Evolutionary conservation across 1,140 invertebrate genomes (phyloP).

Genomic region (Bacillus rossius): DNA sequence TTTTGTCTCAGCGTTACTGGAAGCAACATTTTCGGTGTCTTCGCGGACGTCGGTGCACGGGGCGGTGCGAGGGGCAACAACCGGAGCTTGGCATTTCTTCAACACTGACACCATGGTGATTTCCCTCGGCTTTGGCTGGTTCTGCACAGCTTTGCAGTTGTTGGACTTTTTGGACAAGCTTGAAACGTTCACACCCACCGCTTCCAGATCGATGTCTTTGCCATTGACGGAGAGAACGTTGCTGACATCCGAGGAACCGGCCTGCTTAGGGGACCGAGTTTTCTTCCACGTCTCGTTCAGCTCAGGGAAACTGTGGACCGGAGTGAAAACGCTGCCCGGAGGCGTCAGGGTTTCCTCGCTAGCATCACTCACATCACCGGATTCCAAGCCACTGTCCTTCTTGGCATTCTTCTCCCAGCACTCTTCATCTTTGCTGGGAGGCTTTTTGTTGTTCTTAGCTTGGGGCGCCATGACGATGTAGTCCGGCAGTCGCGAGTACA

Average conservation of each 20-base stretch:
- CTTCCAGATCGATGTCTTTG: neutral
- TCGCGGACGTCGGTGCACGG: too few species aligned
- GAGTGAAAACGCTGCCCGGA: neutral
- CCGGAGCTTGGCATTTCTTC: slow-evolving; percentile 30
- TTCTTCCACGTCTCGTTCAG: too few species aligned
- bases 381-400: slow-evolving; percentile 43
- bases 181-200: neutral
- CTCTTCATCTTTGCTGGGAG: slow-evolving; percentile 14
- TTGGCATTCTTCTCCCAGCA: slow-evolving; percentile 32
- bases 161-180: neutral
- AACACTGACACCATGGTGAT: slow-evolving; percentile 40
- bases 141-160: neutral
- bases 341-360: slow-evolving; percentile 30
- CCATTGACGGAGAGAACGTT: slow-evolving; percentile 9
- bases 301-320: too few species aligned
- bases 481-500: slow-evolving; percentile 19
- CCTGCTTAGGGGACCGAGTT: too few species aligned
- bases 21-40: too few species aligned
- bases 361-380: slow-evolving; percentile 39
- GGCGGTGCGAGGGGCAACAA: too few species aligned
- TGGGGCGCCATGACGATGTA: slow-evolving; percentile 16
- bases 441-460: slow-evolving; percentile 15
- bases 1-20: neutral
- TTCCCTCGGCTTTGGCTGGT: slow-evolving; percentile 10
- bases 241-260: neutral